These are phyloP conservation scores for Antheraea assamensis DNA, from an alignment of 2,888 invertebrate genomes.

Conservation along the genomic window DNA sequence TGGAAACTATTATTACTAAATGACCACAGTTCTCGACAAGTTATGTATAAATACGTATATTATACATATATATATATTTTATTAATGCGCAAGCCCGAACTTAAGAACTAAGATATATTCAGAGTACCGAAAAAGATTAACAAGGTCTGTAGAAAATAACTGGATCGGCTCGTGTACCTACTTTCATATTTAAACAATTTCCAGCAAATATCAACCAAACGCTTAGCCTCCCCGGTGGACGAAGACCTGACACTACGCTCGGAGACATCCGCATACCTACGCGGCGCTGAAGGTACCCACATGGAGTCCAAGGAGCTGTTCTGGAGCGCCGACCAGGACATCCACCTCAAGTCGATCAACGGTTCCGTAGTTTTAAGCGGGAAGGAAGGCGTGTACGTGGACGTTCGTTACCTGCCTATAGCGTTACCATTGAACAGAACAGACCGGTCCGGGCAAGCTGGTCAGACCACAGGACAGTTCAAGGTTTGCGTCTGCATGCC, in stretches of 20 bases:
- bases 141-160: too few species aligned
- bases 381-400: slow-evolving; percentile 86
- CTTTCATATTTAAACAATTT: neutral
- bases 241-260: slow-evolving; percentile 86
- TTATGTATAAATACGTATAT: too few species aligned
- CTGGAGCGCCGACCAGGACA: slow-evolving; percentile 90
- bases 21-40: too few species aligned
- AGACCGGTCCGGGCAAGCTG: slow-evolving; percentile 41
- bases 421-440: slow-evolving; percentile 72
- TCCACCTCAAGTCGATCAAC: slow-evolving; percentile 88
- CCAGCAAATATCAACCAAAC: slow-evolving; percentile 85
- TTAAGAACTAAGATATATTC: too few species aligned
- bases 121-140: too few species aligned
- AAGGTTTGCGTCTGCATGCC: slow-evolving; percentile 96
- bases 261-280: slow-evolving; percentile 85
- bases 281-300: slow-evolving; percentile 90
- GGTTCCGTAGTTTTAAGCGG: slow-evolving; percentile 87
- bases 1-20: too few species aligned
- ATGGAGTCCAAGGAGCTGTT: slow-evolving; percentile 87
- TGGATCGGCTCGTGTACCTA: too few species aligned
- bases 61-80: too few species aligned
- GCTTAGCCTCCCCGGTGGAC: slow-evolving; percentile 88
- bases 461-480: slow-evolving; percentile 82
- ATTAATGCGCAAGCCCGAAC: too few species aligned
- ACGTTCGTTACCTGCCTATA: slow-evolving; percentile 87